Evolutionary conservation across 2,888 invertebrate genomes (phyloP), one percentile per base, ranked within the genome.

Genomic region (Ametastegia equiseti): DNA sequence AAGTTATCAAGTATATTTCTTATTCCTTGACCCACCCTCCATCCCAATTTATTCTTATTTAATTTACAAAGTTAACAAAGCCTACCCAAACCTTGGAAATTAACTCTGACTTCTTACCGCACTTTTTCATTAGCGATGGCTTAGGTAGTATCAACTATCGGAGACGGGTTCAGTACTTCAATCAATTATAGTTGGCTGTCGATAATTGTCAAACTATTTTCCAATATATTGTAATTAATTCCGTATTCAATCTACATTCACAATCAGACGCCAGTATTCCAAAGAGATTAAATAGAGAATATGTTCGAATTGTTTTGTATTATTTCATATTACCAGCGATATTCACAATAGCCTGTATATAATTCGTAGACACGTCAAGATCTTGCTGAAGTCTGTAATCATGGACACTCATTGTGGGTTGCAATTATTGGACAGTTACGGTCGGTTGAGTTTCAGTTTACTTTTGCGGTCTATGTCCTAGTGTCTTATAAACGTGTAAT

Each of bases 51-150:
- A 3, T 30, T 71, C 27, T 27, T 15, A 30, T 71, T 71, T 27
- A 6, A 71, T 45, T 71, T 47, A 71, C 71, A 54, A 54, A 54
- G 54, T 54, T 23, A 54, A 67, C 19, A 39, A 19, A 30, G 30
- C 30, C n/a, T n/a, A n/a, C n/a, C n/a, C n/a, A n/a, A n/a, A n/a
- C n/a, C n/a, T 30, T 1, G 30, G 30, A 60, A 30, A 60, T 60
- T 11, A 30, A 60, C 0, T 60, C 30, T 3, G 5, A 60, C 3
- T 60, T 30, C 15, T 23, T 57, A 1, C 4, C 6, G 30, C 60
- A 30, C 13, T 30, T 15, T 60, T 60, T 60, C 30, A 60, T 60
- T 60, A 60, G 6, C 60, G 15, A 30, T 60, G 60, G 30, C 60
- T 60, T 15, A 30, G 30, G 60, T 30, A 5, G 30, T 60, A 27